Base-by-base conservation (phyloP, 2,113 vertebrate species). In the Jaculus jaculus region DNA sequence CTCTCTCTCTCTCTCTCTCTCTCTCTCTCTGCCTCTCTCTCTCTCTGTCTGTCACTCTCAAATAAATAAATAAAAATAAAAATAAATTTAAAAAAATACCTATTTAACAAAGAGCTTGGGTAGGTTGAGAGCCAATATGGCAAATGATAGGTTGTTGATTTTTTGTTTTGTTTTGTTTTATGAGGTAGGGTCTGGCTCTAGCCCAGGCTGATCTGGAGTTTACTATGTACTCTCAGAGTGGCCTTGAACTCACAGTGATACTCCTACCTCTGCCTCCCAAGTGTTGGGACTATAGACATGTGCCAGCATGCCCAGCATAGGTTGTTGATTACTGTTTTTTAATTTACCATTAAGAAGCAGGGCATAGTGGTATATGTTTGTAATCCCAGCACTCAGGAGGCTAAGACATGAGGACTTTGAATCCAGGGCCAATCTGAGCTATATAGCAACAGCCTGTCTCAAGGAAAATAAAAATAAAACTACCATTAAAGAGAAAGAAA, bases 401-500 rank as follows among this genome's bases (percentile, higher is more conserved):
- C 28, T 68, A 12, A 68, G 30, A 12, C 13, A 32, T 30, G 23
- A 30, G 66, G 66, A 68, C 28, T 8, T 68, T 68, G 28, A 68
- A 68, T 32, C 12, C 28, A 68, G 13, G 66, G 28, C 28, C 10
- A 32, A 30, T 30, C 66, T 68, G 66, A 8, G 66, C 66, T 68
- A 68, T 24, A 65, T 65, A 65, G 24, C 5, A 63, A 63, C 18
- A 63, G 5, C 18, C 61, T 66, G 65, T 30, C 65, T 66, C 5
- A 28, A 66, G 1, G 65, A 8, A 28, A 24, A 24, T 8, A 12
- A 66, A 24, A 34, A 20, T 23, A 66, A 88, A 85, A 85, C 73
- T n/a, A 54, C 73, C 71, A 26, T 30, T 73, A 81, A 90, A 68
- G 54, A 93, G 42, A 83, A 30, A 87, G 65, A 91, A 73, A 80